Conservation (phyloP, 2,797 vertebrate species). For the Morelia viridis region DNA sequence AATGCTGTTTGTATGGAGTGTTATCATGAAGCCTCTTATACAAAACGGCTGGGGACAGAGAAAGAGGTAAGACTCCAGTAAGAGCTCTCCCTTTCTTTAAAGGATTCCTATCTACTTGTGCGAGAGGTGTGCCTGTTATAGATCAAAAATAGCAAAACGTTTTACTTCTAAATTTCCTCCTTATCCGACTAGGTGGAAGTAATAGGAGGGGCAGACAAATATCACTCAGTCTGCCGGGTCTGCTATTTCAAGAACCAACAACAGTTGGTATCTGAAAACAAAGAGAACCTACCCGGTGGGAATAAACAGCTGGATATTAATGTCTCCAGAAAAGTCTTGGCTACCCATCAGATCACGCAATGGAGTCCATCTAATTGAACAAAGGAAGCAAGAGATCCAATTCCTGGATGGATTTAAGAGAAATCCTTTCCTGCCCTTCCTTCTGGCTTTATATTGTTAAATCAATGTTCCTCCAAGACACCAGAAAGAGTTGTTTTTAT, state of each 20-base stretch:
- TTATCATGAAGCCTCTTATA: slow-evolving; percentile 92
- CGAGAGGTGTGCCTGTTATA: background rate
- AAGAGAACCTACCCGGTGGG: slow-evolving; percentile 79
- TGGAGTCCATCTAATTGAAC: slow-evolving; percentile 28
- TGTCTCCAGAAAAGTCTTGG: slow-evolving; percentile 75
- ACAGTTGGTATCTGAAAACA: slow-evolving; percentile 55
- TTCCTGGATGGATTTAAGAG: background rate
- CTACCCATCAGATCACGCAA: slow-evolving; percentile 54
- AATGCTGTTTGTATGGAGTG: slow-evolving; percentile 96
- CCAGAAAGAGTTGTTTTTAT: background rate
- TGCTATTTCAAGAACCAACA: slow-evolving; percentile 80
- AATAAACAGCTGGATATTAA: slow-evolving; percentile 54
- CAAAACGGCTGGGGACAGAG: slow-evolving; percentile 90
- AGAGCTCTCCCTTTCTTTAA: background rate
- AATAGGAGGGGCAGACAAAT: slow-evolving; percentile 93
- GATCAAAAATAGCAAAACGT: background rate
- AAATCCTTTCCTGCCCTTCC: background rate
- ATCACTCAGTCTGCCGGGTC: slow-evolving; percentile 88
- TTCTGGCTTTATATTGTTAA: background rate
- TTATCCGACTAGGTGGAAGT: slow-evolving; percentile 85
- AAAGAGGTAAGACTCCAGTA: slow-evolving; percentile 80
- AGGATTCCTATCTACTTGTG: background rate
- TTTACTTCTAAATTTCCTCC: background rate
- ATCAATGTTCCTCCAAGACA: background rate
- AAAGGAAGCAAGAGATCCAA: background rate